A percentile compares a stretch with the other conserved stretches of the same genome.
Conservation (phyloP, 1,140 invertebrate genomes). For the Panulirus ornatus region DNA sequence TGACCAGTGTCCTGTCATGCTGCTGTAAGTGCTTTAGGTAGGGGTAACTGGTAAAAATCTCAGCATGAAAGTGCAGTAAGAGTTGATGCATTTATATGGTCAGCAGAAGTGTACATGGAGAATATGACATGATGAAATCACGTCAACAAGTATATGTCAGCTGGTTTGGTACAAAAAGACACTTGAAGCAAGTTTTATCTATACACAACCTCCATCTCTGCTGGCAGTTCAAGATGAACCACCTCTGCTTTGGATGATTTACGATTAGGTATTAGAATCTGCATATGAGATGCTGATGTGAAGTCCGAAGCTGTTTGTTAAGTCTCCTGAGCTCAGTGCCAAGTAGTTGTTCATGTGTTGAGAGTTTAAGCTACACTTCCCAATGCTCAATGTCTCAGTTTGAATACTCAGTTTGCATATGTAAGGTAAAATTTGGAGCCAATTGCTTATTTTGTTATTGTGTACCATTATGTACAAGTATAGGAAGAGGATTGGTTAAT, state of each 20-base stretch:
- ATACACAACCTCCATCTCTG: background rate
- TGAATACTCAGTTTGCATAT: constrained; percentile 65
- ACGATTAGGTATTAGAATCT: background rate
- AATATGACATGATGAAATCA: background rate
- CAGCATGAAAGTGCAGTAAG: background rate
- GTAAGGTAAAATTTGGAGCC: constrained; percentile 50
- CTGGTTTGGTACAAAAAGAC: background rate
- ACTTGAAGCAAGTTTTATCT: background rate
- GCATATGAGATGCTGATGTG: constrained; percentile 5
- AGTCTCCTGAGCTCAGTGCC: constrained; percentile 54
- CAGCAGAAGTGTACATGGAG: background rate
- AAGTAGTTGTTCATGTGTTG: constrained; percentile 53
- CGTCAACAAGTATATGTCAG: background rate
- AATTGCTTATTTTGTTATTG: constrained; percentile 34
- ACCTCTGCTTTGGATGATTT: constrained; percentile 31
- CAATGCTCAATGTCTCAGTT: constrained; percentile 66
- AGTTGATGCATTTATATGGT: background rate
- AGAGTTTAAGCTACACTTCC: constrained; percentile 62
- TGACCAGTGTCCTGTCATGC: background rate
- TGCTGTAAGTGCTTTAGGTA: background rate
- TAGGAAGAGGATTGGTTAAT: constrained; percentile 27
- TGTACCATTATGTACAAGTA: constrained; percentile 32
- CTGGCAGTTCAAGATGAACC: constrained; percentile 34
- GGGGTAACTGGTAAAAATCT: background rate
- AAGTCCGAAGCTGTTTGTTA: constrained; percentile 8